Base-by-base conservation (phyloP, 2,888 invertebrate genomes). In the Chrysotoxum bicinctum region DNA sequence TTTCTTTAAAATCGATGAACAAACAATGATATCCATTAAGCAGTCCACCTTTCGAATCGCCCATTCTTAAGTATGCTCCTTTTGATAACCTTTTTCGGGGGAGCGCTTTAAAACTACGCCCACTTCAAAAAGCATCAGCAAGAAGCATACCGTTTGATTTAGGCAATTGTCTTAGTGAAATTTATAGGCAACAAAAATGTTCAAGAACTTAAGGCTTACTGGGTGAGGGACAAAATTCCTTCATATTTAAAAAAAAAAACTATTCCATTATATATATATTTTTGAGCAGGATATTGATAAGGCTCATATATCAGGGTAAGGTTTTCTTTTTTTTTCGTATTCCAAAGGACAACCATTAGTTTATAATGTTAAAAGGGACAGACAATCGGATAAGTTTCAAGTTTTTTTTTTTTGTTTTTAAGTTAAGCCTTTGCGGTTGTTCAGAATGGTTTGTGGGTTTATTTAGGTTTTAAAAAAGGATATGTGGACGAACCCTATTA, bases 191-290 rank as follows among this genome's bases (percentile, higher is more conserved):
- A 48, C 30, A 48, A 48, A 48, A 54, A 40, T 19, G 26, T 50
- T 76, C 64, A 50, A 76, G 76, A 81, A 76, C 66, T 72, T 72
- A 52, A 32, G 58, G 54, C 26, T 82, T 30, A 73, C 64, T 52
- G 26, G 26, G 5, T 26, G 26, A 32, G 12, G 19, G 8, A 48
- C n/a, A 14, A 50, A 5, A 16, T 19, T 0, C 10, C 68, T 26
- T 32, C 72, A 45, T 54, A 73, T n/a, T 26, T 7, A 16, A 19
- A 21, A 43, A 23, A 69, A 70, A 70, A 84, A 84, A 79, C 84
- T 79, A 70, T 84, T 75, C 79, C 80, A 75, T 79, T 32, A 30
- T 75, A 79, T 54, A 52, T 70, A 84, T 75, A 74, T 72, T 64
- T 70, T 75, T 40, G 14, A 21, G 30, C 52, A 60, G 70, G 75